Evolutionary conservation across 2,113 vertebrate species (phyloP), one percentile per base, ranked within the genome.

Genomic region (Oncorhynchus mykiss): DNA sequence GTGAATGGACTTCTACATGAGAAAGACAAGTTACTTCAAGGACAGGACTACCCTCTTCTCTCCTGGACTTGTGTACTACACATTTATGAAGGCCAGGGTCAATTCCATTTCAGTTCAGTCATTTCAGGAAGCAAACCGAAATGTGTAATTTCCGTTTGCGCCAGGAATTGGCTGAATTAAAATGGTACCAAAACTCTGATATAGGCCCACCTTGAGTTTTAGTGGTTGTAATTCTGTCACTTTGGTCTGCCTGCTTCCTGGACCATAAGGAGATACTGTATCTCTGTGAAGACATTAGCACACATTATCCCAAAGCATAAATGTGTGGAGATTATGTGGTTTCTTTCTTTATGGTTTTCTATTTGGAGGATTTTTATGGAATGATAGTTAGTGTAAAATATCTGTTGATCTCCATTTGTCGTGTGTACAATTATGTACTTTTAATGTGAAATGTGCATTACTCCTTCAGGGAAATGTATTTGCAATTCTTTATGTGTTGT

Each of bases 381-480:
- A 45, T 68, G 31, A 39, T 68, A 29, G 25, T 39, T 57, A 76
- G 27, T 51, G 72, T 75, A 34, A 68, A 48, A 45, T 49, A 24
- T 67, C 48, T 67, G 34, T 64, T 73, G 34, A 74, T 71, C 67
- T 78, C 76, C 77, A 73, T 83, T 76, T 29, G 84, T 78, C 57
- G 77, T 67, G 71, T 68, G 51, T 77, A 72, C 76, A 54, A 54
- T 54, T 39, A 8, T 29, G 3, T 65, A 73, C 34, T 8, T 18
- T 80, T 76, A 77, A 25, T 6, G 4, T 84, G 73, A 60, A 48
- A 78, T 74, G 75, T 83, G 77, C 77, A 77, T 84, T 86, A 78
- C 85, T 89, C 83, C 81, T 88, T 87, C 87, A 78, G 85, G 80
- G 85, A 85, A 73, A 75, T 85, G 75, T 79, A 68, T 48, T 86